phyloP scores from a whole-genome alignment of 2,113 vertebrate genomes.

The Scomber colias region DNA sequence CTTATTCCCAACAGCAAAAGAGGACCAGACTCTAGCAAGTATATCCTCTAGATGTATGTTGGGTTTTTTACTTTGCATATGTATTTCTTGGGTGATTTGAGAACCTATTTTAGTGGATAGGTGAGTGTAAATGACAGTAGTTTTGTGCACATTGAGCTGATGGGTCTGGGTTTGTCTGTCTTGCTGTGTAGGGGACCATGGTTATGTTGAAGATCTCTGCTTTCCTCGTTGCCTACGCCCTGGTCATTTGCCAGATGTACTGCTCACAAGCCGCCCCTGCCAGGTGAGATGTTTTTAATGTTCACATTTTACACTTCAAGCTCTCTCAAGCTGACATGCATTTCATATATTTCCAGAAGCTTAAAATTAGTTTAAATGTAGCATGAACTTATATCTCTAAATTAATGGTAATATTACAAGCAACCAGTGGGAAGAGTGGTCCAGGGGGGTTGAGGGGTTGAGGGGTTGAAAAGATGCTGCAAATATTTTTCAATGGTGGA shows the following conservation, averaged over 20 bases:
- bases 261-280: conserved; percentile 90
- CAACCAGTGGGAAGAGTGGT: not conserved
- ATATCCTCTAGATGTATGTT: not conserved
- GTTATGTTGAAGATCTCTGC: conserved; percentile 93
- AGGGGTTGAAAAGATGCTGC: no score
- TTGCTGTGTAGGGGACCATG: conserved; percentile 86
- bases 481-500: not conserved
- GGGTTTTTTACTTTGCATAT: not conserved
- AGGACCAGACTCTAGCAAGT: not conserved
- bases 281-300: conserved; percentile 86
- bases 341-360: not conserved
- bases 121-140: conserved; percentile 14
- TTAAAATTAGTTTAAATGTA: not conserved
- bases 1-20: conserved; percentile 6
- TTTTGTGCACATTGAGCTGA: conserved; percentile 36
- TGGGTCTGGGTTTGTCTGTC: conserved; percentile 49
- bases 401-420: not conserved
- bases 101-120: not conserved
- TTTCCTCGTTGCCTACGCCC: conserved; percentile 91
- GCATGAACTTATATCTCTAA: not conserved
- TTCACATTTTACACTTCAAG: not conserved
- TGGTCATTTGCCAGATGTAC: conserved; percentile 94
- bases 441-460: no score
- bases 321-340: not conserved
- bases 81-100: not conserved